Base-by-base conservation (phyloP, 2,888 invertebrate genomes). In the Lithodes maja region DNA sequence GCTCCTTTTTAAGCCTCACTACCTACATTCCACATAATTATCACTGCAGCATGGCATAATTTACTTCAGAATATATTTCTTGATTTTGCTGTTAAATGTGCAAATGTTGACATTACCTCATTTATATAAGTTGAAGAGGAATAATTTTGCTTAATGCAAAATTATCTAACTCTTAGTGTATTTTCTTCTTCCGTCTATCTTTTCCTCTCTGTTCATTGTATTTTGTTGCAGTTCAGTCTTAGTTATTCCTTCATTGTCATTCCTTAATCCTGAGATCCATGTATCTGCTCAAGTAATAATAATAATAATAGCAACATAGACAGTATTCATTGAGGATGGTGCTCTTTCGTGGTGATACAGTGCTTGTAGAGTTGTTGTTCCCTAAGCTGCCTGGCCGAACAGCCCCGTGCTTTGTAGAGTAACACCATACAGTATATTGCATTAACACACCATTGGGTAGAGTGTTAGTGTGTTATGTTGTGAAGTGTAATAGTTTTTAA, bases 21-120 rank as follows among this genome's bases (percentile, higher is more conserved):
- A 33, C 33, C 33, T 33, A 33, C 33, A 33, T 33, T 33, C 33
- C 33, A 33, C 33, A 33, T 33, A 33, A 33, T 33, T 33, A 7
- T 61, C 61, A 61, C 61, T 61, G 61, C 61, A 74, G 74, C n/a
- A 74, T 74, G 5, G 74, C 74, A 53, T 80, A 80, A 53, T 54
- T 80, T 52, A 50, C n/a, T 80, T 52, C 54, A 7, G 5, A 7
- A 7, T 61, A 7, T 75, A 12, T 75, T 75, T 75, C n/a, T 75
- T 61, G 5, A 7, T 61, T 61, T 61, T 61, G 5, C 61, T 12
- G 7, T 12, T 12, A 5, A 61, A 12, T 12, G 7, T 75, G 5
- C 7, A 61, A 61, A 7, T 61, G 61, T 61, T 5, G 61, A 61
- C 12, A 5, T 33, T 33, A 33, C 33, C 33, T 33, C 33, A 33